Percentiles rank a stretch among this genome's conserved stretches.
These are phyloP conservation scores for Drosophila dives DNA, from an alignment of 2,888 invertebrate species.

Conservation along the genomic window DNA sequence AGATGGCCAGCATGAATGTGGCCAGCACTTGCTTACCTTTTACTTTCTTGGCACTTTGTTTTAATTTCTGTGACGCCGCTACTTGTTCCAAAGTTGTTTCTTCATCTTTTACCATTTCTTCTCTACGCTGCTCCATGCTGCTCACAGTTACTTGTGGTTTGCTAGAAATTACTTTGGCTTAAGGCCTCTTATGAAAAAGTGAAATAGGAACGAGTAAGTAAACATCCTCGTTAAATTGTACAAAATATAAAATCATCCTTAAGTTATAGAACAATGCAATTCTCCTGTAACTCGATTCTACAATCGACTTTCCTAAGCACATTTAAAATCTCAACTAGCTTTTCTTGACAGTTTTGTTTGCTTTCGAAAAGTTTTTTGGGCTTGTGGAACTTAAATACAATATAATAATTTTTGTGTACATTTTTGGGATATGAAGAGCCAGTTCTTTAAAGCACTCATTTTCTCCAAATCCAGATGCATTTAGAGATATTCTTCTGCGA, in stretches of 20 bases:
- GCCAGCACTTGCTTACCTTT: conserved; percentile 53
- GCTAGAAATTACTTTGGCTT: conserved; percentile 72
- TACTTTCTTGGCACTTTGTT: conserved; percentile 80
- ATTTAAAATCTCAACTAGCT: background rate
- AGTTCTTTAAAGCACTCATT: conserved; percentile 5
- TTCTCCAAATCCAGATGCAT: conserved; percentile 32
- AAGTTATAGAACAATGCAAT: background rate
- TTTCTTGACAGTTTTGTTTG: background rate
- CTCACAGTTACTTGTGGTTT: conserved; percentile 60
- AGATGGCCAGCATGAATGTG: conserved; percentile 47
- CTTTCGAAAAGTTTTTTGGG: conserved; percentile 9
- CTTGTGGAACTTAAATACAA: conserved; percentile 16
- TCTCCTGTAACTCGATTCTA: background rate
- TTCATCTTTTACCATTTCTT: conserved; percentile 19
- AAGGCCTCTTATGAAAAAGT: conserved; percentile 36
- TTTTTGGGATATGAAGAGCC: background rate
- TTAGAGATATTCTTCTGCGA: conserved; percentile 21
- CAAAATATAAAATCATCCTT: background rate
- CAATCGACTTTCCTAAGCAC: no score
- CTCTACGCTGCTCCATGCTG: conserved; percentile 11
- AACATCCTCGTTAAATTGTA: background rate
- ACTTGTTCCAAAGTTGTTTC: conserved; percentile 52
- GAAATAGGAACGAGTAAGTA: background rate
- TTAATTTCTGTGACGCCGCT: conserved; percentile 67
- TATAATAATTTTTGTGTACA: conserved; percentile 13